Conservation (phyloP, 1,140 invertebrate species). For the Oedothorax gibbosus region DNA sequence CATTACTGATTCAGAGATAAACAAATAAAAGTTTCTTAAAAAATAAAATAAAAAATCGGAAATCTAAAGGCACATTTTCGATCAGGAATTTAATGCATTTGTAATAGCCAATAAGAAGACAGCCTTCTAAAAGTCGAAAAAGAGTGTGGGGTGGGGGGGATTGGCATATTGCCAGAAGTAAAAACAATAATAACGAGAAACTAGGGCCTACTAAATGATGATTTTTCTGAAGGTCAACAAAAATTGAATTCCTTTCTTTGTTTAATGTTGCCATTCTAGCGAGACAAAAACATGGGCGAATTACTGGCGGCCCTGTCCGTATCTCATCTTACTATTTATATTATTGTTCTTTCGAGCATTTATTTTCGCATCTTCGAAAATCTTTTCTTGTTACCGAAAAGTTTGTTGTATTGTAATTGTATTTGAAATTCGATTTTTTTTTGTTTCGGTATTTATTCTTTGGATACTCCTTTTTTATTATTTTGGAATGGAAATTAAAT, state of each 20-base stretch:
- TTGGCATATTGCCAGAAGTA: conserved; percentile 36
- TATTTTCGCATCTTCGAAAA: conserved; percentile 22
- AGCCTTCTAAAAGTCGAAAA: conserved; percentile 24
- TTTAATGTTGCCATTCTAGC: conserved; percentile 12
- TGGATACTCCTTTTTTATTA: too few species aligned
- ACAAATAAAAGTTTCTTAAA: conserved; percentile 39
- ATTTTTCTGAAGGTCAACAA: conserved; percentile 47
- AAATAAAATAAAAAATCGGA: not conserved
- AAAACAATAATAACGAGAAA: conserved; percentile 22
- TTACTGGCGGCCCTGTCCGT: conserved; percentile 16
- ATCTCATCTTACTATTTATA: conserved; percentile 20
- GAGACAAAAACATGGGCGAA: conserved; percentile 1
- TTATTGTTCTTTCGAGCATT: not conserved
- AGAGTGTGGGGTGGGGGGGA: not conserved
- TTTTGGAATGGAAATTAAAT: too few species aligned
- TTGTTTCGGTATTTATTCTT: too few species aligned
- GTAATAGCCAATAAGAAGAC: conserved; percentile 56
- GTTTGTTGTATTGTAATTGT: not conserved
- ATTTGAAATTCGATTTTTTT: too few species aligned
- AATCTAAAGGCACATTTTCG: conserved; percentile 41
- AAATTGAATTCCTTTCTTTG: conserved; percentile 30
- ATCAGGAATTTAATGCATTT: conserved; percentile 59
- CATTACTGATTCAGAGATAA: conserved; percentile 42
- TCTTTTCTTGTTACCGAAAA: not conserved
- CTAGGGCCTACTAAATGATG: conserved; percentile 24